Base-by-base conservation (phyloP, 2,797 vertebrate genomes). In the Xenentodon cancila region DNA sequence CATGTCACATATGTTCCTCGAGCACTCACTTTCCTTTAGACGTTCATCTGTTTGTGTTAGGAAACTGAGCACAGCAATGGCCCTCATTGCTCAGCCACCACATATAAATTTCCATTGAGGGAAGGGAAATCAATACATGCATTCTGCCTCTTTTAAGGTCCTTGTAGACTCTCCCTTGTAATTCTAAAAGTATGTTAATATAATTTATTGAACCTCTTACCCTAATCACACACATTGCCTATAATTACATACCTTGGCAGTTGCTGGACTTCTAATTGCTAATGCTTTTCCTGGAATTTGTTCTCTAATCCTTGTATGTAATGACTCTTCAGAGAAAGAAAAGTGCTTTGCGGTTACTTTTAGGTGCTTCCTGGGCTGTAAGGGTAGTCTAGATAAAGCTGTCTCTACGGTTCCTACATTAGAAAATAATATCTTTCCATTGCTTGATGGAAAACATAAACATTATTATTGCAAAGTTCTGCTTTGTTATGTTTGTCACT, bases 151-250 rank as follows among this genome's bases (percentile, higher is more conserved):
- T 90, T 91, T 90, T 87, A 86, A 83, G 85, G 76, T 80, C 84
- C 77, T 82, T 76, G 77, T 86, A 83, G 86, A 80, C 74, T 86
- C 79, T 90, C 83, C 84, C 86, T 85, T 85, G 79, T 86, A 89
- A 91, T 88, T 91, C 91, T 90, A 84, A 93, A 92, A 92, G 92
- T 92, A 92, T 92, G 93, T 92, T 94, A 93, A 93, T 93, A 91
- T 92, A 92, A 93, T 94, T 92, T 93, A 94, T 92, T 84, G 91
- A 92, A 89, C 91, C 92, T 93, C 84, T 93, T 92, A 92, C 88
- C 90, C 91, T 93, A 93, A 93, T 94, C 92, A 93, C 89, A 80
- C 84, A 88, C 92, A 92, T 92, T 91, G 89, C 87, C 90, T 88
- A 87, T 91, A 92, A 93, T 94, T 93, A 92, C 87, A 88, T 88